A percentile compares a stretch with the other conserved stretches of the same genome.
Evolutionary conservation across 2,113 vertebrate genomes (phyloP).

Genomic region (Sterrhoptilus dennistouni): DNA sequence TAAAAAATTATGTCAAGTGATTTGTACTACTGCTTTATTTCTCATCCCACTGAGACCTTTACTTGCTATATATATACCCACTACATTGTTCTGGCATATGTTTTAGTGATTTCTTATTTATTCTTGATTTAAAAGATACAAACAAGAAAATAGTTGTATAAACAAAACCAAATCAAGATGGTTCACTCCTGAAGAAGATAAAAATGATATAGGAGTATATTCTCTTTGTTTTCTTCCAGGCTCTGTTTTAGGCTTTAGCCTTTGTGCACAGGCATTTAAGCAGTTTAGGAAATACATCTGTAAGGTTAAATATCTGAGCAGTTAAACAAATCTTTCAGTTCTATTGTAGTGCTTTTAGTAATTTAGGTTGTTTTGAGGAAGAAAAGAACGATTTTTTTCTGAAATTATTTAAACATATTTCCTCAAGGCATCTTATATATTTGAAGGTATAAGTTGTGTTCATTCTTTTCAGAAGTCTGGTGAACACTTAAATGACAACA

Average conservation of each 20-base stretch:
- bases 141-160: neutral
- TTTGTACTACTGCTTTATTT: neutral
- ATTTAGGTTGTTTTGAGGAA: neutral
- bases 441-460: neutral
- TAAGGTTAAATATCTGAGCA: fast-evolving
- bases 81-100: neutral
- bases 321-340: neutral
- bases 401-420: neutral
- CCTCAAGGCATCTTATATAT: neutral
- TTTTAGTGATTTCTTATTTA: neutral
- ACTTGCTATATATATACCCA: neutral
- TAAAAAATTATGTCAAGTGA: neutral
- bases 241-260: neutral
- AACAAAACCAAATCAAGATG: neutral
- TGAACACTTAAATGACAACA: neutral
- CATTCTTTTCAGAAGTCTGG: neutral
- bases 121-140: neutral
- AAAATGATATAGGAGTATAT: fast-evolving
- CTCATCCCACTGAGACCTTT: neutral
- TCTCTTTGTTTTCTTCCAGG: neutral
- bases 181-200: neutral
- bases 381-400: neutral
- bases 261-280: neutral
- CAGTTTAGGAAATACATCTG: neutral
- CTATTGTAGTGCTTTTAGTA: neutral